phyloP scores from a whole-genome alignment of 2,888 invertebrate species.

The Abscondita cerata region DNA sequence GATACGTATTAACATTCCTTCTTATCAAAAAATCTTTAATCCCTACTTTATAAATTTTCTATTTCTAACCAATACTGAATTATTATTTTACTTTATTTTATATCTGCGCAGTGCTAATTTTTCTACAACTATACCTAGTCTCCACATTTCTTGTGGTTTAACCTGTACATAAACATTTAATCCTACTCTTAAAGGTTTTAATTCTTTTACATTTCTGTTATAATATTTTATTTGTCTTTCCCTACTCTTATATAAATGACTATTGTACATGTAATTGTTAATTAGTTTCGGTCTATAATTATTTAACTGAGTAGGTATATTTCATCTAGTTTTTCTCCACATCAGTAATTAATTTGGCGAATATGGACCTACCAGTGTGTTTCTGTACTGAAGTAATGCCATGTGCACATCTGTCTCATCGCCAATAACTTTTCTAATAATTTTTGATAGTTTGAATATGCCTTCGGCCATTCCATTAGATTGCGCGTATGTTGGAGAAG shows the following conservation, averaged over 20 bases:
- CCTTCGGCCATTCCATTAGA: conserved; percentile 16
- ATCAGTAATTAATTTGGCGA: conserved; percentile 13
- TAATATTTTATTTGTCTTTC: conserved; percentile 6
- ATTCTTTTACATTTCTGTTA: background rate
- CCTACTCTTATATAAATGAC: background rate
- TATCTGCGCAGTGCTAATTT: conserved; percentile 3
- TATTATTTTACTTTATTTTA: conserved; percentile 6
- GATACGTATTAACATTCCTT: background rate
- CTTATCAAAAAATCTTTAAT: too few relatives aligned
- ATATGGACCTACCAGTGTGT: conserved; percentile 1
- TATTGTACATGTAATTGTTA: conserved; percentile 1
- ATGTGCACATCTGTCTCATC: conserved; percentile 18
- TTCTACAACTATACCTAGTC: background rate
- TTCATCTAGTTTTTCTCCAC: conserved; percentile 9
- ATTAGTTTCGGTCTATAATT: conserved; percentile 14
- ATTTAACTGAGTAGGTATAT: conserved; percentile 1
- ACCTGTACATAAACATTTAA: conserved; percentile 11
- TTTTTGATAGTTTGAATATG: conserved; percentile 1
- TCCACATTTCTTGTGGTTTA: conserved; percentile 1
- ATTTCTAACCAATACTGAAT: conserved; percentile 3
- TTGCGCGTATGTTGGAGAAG: conserved; percentile 16
- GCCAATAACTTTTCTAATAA: conserved; percentile 15
- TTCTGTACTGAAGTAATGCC: conserved; percentile 16
- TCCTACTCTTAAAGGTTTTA: background rate
- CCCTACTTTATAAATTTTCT: conserved; percentile 5